A percentile compares a stretch with the other conserved stretches of the same genome.
Conservation (phyloP, 2,113 vertebrate genomes). For the Hippocampus barbouri region DNA sequence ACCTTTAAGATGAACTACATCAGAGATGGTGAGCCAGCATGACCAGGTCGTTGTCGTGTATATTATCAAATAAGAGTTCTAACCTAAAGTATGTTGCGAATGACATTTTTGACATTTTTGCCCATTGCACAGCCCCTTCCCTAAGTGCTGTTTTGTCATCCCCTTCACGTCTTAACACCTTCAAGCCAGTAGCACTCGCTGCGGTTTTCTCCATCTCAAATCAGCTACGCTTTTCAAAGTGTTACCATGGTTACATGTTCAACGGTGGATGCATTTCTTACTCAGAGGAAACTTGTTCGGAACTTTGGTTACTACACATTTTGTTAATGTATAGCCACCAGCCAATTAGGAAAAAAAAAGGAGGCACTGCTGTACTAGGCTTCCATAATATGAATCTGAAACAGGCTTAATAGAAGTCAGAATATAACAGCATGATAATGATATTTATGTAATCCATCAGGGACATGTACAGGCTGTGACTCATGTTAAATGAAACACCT, state of each 20-base stretch:
- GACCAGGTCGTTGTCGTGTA: neutral
- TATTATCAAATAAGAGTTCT: neutral
- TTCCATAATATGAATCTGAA: neutral
- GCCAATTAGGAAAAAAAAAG: neutral
- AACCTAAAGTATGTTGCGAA: neutral
- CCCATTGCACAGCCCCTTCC: neutral
- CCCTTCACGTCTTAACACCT: neutral
- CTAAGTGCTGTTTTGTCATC: neutral
- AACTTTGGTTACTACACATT: neutral
- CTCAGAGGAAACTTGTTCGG: neutral
- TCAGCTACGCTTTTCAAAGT: neutral
- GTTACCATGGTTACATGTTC: slow-evolving; percentile 4
- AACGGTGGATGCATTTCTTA: neutral
- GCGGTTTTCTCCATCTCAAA: slow-evolving; percentile 1
- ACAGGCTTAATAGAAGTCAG: neutral
- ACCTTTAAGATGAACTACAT: neutral
- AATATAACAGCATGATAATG: neutral
- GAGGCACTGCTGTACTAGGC: neutral
- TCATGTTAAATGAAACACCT: slow-evolving; percentile 2
- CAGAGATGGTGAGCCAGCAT: neutral
- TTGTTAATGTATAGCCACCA: neutral
- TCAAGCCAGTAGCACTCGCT: neutral
- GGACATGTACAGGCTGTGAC: neutral
- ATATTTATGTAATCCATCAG: neutral
- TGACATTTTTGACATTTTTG: neutral